These are phyloP conservation scores for Apantesis nais DNA, from an alignment of 2,888 invertebrate species.

Conservation along the genomic window DNA sequence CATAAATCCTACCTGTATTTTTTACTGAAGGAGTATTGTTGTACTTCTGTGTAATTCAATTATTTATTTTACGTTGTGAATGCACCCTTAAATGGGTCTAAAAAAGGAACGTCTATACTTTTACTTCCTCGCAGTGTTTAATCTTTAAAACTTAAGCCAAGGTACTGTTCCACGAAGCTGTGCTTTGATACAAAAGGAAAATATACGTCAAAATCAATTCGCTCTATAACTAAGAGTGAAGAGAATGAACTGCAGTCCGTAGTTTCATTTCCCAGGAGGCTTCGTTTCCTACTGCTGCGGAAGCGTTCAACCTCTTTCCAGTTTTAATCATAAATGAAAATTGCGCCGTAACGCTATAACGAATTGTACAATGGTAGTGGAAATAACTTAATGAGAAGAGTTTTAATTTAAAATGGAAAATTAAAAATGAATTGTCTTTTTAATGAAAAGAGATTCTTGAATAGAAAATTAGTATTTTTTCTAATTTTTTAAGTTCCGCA, in stretches of 20 bases:
- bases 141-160: neutral
- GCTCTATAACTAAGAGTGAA: slow-evolving; percentile 50
- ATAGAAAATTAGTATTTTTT: neutral
- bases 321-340: slow-evolving; percentile 73
- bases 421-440: neutral
- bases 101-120: neutral
- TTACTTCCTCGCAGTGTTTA: neutral
- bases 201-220: slow-evolving; percentile 56
- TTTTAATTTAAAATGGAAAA: neutral
- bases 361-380: neutral
- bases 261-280: slow-evolving; percentile 67
- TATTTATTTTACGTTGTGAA: neutral
- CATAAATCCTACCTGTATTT: too few species aligned
- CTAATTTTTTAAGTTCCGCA: neutral
- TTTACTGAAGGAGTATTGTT: too few species aligned
- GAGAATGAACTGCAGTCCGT: slow-evolving; percentile 48
- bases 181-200: slow-evolving; percentile 24
- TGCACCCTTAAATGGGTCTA: neutral
- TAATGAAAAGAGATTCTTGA: neutral
- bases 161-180: neutral
- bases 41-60: too few species aligned
- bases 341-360: slow-evolving; percentile 50
- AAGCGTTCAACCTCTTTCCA: slow-evolving; percentile 62
- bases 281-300: slow-evolving; percentile 66
- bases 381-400: slow-evolving; percentile 5